phyloP scores from a whole-genome alignment of 1,140 invertebrate genomes.

The Araneus ventricosus region DNA sequence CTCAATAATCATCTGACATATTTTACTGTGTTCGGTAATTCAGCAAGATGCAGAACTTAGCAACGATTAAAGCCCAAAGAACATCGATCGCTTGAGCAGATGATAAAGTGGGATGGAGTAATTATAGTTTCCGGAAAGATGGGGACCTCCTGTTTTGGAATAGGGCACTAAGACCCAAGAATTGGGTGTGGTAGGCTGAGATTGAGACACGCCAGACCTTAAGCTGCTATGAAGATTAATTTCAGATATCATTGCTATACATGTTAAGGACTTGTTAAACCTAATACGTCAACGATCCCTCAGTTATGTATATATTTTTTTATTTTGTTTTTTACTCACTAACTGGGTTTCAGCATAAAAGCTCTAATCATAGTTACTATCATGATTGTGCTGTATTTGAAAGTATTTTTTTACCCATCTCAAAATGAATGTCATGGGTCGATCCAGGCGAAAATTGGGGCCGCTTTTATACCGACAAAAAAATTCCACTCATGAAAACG shows the following conservation, averaged over 20 bases:
- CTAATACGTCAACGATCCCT: neutral
- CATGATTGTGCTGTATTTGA: too few species aligned
- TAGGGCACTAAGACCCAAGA: neutral
- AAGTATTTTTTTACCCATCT: too few species aligned
- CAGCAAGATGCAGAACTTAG: conserved; percentile 1
- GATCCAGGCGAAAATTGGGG: too few species aligned
- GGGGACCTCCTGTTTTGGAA: conserved; percentile 15
- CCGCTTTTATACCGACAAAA: too few species aligned
- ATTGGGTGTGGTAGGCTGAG: neutral
- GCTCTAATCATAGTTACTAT: too few species aligned
- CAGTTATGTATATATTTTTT: too few species aligned
- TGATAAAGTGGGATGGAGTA: conserved; percentile 46
- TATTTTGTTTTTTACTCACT: too few species aligned
- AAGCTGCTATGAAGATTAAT: neutral
- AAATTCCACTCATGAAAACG: too few species aligned
- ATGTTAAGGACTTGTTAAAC: neutral
- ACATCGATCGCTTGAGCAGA: conserved; percentile 56
- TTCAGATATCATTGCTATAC: neutral
- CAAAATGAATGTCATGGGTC: too few species aligned
- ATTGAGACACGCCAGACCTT: conserved; percentile 9
- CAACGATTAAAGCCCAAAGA: conserved; percentile 56
- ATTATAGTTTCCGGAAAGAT: conserved; percentile 28
- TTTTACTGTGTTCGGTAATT: conserved; percentile 69
- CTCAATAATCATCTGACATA: conserved; percentile 52
- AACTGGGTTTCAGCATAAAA: too few species aligned